Evolutionary conservation across 2,113 vertebrate species (phyloP).

Genomic region (Nothoprocta pentlandii): DNA sequence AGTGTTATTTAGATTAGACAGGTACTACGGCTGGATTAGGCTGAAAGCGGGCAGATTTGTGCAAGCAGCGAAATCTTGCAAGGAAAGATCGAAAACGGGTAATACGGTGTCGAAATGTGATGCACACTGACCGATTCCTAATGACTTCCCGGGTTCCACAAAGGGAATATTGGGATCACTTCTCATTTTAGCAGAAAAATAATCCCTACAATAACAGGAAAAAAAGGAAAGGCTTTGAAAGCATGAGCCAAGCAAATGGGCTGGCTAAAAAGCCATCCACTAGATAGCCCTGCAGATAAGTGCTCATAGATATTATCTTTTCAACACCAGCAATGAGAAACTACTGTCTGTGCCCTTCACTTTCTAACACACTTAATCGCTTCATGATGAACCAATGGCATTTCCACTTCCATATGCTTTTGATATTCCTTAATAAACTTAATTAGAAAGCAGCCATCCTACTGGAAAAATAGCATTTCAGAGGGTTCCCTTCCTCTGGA

Average conservation of each 20-base stretch:
- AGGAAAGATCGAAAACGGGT: neutral
- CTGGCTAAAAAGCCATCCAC: neutral
- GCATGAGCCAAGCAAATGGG: neutral
- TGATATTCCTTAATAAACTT: conserved; percentile 26
- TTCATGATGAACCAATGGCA: conserved; percentile 23
- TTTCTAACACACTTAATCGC: conserved; percentile 22
- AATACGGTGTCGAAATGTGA: neutral
- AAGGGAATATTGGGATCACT: neutral
- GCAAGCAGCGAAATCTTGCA: neutral
- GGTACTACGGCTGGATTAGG: neutral
- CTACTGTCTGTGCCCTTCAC: neutral
- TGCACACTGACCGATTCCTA: neutral
- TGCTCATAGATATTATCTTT: neutral
- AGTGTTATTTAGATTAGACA: neutral
- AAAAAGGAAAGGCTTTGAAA: neutral
- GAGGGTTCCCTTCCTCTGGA: neutral
- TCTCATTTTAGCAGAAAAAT: neutral
- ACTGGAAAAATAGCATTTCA: neutral
- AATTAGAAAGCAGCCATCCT: conserved; percentile 39
- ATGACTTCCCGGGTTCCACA: neutral
- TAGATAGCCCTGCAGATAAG: neutral
- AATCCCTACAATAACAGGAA: neutral
- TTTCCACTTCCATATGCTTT: conserved; percentile 49
- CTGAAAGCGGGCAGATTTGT: neutral
- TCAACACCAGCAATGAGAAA: neutral